phyloP scores from a whole-genome alignment of 2,888 invertebrate species.

The Pseudococcus jackbeardsleyi region DNA sequence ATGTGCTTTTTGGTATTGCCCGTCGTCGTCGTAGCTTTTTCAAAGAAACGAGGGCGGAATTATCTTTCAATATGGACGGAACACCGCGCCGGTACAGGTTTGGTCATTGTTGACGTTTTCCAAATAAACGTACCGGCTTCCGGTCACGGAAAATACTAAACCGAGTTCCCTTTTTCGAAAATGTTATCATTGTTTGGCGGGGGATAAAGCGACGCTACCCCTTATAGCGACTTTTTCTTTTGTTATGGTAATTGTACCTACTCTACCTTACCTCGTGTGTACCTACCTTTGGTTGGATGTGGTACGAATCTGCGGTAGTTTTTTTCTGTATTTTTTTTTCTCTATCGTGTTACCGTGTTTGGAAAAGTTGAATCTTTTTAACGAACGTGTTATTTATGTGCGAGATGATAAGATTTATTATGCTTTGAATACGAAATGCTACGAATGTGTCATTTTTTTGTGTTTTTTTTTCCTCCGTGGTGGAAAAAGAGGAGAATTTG shows the following conservation, averaged over 20 bases:
- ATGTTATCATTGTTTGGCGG: slow-evolving; percentile 52
- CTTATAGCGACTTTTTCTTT: slow-evolving; percentile 54
- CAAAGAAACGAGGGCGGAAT: slow-evolving; percentile 55
- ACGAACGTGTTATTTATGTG: slow-evolving; percentile 21
- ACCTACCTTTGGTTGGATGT: not conserved
- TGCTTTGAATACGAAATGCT: slow-evolving; percentile 36
- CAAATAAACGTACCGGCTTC: slow-evolving; percentile 62
- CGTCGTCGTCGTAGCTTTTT: not conserved
- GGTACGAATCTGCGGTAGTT: not conserved
- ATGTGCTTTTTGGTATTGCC: slow-evolving; percentile 13
- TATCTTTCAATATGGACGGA: slow-evolving; percentile 63
- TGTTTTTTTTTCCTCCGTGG: not conserved
- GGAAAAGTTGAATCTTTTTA: slow-evolving; percentile 37
- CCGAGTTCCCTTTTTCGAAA: slow-evolving; percentile 48
- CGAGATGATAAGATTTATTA: slow-evolving; percentile 51
- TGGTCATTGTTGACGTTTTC: slow-evolving; percentile 61
- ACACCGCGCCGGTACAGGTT: slow-evolving; percentile 56
- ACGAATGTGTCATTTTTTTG: slow-evolving; percentile 15
- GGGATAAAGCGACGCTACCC: slow-evolving; percentile 47
- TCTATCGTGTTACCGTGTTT: slow-evolving; percentile 13
- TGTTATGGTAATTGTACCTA: slow-evolving; percentile 62
- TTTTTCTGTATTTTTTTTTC: not conserved
- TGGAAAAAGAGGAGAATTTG: no score
- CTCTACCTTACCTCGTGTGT: slow-evolving; percentile 37
- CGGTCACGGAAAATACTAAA: slow-evolving; percentile 59